phyloP scores from a whole-genome alignment of 2,113 vertebrate genomes.

The Ginglymostoma cirratum region DNA sequence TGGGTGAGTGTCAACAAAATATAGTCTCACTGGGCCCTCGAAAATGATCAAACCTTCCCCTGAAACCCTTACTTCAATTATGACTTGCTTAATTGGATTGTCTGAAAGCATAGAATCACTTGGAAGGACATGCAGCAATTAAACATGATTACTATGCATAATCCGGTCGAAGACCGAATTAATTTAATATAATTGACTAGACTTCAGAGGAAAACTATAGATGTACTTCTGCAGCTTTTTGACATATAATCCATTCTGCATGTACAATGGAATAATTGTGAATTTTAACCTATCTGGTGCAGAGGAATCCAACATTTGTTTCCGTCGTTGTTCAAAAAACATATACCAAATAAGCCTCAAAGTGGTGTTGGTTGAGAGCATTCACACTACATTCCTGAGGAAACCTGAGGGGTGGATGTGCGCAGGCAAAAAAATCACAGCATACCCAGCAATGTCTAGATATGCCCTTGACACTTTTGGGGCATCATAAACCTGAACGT shows the following conservation, averaged over 20 bases:
- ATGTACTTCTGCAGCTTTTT: background rate
- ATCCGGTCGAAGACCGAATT: background rate
- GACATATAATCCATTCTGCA: background rate
- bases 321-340: background rate
- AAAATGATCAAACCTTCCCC: slow-evolving; percentile 3
- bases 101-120: slow-evolving; percentile 19
- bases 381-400: no score
- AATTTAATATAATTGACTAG: slow-evolving; percentile 31
- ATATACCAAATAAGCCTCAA: background rate
- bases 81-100: slow-evolving; percentile 34
- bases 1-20: slow-evolving; percentile 3
- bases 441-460: no score
- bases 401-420: no score
- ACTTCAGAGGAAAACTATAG: background rate
- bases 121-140: slow-evolving; percentile 20
- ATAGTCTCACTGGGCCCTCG: background rate
- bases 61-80: slow-evolving; percentile 24
- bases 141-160: slow-evolving; percentile 23
- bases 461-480: no score
- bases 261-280: background rate
- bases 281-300: background rate
- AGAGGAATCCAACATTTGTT: background rate
- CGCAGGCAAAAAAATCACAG: no score
- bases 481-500: no score
- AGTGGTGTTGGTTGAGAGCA: background rate